A percentile compares a stretch with the other conserved stretches of the same genome.
Evolutionary conservation across 2,888 invertebrate genomes (phyloP).

Genomic region (Aphrophora alni): DNA sequence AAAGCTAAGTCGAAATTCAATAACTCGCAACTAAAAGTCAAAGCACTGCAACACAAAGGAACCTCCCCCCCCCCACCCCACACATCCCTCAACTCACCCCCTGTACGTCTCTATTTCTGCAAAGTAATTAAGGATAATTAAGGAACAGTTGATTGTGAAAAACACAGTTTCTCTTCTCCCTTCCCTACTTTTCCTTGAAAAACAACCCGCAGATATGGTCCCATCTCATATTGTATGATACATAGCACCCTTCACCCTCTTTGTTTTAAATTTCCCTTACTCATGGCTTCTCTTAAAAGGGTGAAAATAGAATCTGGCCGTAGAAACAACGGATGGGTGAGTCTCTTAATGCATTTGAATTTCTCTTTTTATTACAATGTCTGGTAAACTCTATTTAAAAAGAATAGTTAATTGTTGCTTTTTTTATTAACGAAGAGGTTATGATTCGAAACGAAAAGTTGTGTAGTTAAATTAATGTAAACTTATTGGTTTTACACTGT

Average conservation of each 20-base stretch:
- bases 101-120: not conserved
- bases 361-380: not conserved
- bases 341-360: not conserved
- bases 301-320: slow-evolving; percentile 32
- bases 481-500: too few relatives aligned
- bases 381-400: too few relatives aligned
- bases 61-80: not conserved
- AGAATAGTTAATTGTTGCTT: too few relatives aligned
- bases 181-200: slow-evolving; percentile 7
- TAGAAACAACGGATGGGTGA: not conserved
- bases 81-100: not conserved
- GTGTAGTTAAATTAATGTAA: too few relatives aligned
- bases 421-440: too few relatives aligned
- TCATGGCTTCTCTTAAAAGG: slow-evolving; percentile 36
- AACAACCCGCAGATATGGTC: slow-evolving; percentile 22
- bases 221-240: slow-evolving; percentile 33
- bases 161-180: not conserved
- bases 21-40: not conserved
- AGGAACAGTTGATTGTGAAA: not conserved
- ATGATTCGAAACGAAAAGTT: too few relatives aligned
- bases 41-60: not conserved
- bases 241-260: slow-evolving; percentile 18
- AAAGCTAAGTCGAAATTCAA: not conserved
- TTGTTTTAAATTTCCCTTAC: slow-evolving; percentile 37
- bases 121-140: not conserved